Percentiles rank a stretch among this genome's conserved stretches.
Conservation (phyloP, 2,113 vertebrate species). For the Okapia johnstoni region DNA sequence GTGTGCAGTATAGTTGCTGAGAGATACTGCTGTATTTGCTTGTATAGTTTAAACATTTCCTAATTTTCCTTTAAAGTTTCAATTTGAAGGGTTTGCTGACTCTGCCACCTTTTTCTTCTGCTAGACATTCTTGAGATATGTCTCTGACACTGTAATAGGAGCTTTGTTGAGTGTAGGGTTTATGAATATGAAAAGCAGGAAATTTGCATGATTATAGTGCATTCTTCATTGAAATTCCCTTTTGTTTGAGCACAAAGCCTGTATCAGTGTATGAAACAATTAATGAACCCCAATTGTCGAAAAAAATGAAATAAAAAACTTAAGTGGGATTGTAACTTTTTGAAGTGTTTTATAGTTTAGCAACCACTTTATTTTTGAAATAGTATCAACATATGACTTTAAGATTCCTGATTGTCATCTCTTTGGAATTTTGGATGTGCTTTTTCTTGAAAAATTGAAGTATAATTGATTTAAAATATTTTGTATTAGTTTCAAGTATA, state of each 20-base stretch:
- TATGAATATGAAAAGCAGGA: conserved; percentile 71
- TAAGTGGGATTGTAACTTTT: conserved; percentile 42
- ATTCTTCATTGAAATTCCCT: conserved; percentile 67
- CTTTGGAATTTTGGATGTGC: conserved; percentile 45
- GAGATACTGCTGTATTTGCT: conserved; percentile 47
- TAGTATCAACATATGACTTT: conserved; percentile 44
- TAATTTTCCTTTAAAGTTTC: conserved; percentile 22
- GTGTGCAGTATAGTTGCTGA: neutral
- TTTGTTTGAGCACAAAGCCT: conserved; percentile 64
- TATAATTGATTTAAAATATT: neutral
- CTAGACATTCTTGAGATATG: conserved; percentile 57
- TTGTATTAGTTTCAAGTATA: neutral
- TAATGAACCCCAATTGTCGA: conserved; percentile 56
- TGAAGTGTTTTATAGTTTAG: conserved; percentile 49
- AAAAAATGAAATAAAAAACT: neutral
- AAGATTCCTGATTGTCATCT: conserved; percentile 44
- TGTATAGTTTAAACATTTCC: conserved; percentile 63
- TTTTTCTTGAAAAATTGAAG: neutral
- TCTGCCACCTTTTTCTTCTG: conserved; percentile 55
- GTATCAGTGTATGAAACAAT: conserved; percentile 54
- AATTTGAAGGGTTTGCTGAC: conserved; percentile 59
- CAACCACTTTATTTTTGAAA: conserved; percentile 57
- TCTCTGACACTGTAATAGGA: conserved; percentile 54
- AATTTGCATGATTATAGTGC: conserved; percentile 64
- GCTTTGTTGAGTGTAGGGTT: conserved; percentile 61